A percentile compares a stretch with the other conserved stretches of the same genome.
phyloP scores from a whole-genome alignment of 2,888 invertebrate genomes.

The Polydesmus complanatus region DNA sequence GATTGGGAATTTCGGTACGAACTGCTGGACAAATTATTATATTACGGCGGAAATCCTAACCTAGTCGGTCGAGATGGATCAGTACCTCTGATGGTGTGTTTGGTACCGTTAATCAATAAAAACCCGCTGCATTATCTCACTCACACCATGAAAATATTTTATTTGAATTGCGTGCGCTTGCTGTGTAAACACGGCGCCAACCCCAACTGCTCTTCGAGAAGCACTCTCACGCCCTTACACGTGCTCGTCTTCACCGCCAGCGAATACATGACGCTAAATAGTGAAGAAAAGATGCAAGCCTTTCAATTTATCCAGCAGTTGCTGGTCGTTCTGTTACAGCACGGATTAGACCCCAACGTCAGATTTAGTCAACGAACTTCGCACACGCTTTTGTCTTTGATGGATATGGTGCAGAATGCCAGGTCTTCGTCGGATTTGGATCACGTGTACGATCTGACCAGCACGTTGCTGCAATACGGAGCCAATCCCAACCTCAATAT shows the following conservation, averaged over 20 bases:
- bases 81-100: slow-evolving; percentile 56
- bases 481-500: slow-evolving; percentile 55
- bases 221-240: slow-evolving; percentile 53
- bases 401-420: slow-evolving; percentile 50
- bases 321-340: slow-evolving; percentile 46
- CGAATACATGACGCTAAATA: slow-evolving; percentile 52
- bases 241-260: slow-evolving; percentile 55
- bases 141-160: slow-evolving; percentile 59
- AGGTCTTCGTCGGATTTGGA: slow-evolving; percentile 50
- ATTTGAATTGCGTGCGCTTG: slow-evolving; percentile 53
- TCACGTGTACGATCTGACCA: slow-evolving; percentile 52
- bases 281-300: slow-evolving; percentile 51
- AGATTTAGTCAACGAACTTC: slow-evolving; percentile 45
- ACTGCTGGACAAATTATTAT: slow-evolving; percentile 43
- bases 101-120: slow-evolving; percentile 59
- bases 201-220: slow-evolving; percentile 24
- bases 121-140: slow-evolving; percentile 56
- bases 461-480: slow-evolving; percentile 56
- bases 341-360: slow-evolving; percentile 47
- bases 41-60: slow-evolving; percentile 50
- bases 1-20: slow-evolving; percentile 53
- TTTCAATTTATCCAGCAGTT: slow-evolving; percentile 53
- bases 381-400: slow-evolving; percentile 52
- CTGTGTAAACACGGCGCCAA: slow-evolving; percentile 34
- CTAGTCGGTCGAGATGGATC: slow-evolving; percentile 56